Conservation (phyloP, 1,140 invertebrate species). For the Drosophila watanabei region DNA sequence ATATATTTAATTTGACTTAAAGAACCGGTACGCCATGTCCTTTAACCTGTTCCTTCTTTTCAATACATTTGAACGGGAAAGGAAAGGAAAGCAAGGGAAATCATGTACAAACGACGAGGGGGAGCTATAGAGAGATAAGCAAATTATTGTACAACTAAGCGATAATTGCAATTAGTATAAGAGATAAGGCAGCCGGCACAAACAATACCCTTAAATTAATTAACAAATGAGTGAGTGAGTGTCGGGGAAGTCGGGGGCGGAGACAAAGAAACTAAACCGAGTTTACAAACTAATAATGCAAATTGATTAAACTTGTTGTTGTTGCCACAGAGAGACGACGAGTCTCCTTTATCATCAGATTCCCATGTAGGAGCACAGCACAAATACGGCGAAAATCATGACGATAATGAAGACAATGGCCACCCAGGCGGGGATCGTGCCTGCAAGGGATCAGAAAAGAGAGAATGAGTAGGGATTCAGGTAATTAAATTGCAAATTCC, state of each 20-base stretch:
- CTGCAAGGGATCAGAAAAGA: slow-evolving; percentile 86
- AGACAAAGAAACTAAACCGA: slow-evolving; percentile 55
- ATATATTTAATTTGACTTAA: slow-evolving; percentile 22
- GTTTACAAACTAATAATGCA: slow-evolving; percentile 71
- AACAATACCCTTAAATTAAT: slow-evolving; percentile 76
- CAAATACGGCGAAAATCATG: slow-evolving; percentile 91
- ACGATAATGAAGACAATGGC: slow-evolving; percentile 90
- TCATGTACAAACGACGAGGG: slow-evolving; percentile 44
- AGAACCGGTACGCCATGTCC: slow-evolving; percentile 3
- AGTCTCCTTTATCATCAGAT: slow-evolving; percentile 87
- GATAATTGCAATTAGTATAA: slow-evolving; percentile 34
- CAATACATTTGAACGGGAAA: slow-evolving; percentile 41
- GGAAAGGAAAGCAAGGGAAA: slow-evolving; percentile 4
- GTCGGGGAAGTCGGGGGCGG: not conserved
- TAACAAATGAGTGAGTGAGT: slow-evolving; percentile 34
- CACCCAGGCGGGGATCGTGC: slow-evolving; percentile 91
- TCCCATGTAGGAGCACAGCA: slow-evolving; percentile 92
- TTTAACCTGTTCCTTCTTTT: slow-evolving; percentile 31
- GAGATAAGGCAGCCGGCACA: slow-evolving; percentile 70
- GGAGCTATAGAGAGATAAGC: slow-evolving; percentile 27
- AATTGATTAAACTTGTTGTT: slow-evolving; percentile 52
- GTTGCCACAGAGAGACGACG: not conserved
- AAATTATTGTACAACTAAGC: slow-evolving; percentile 45
- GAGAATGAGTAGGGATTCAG: not conserved
- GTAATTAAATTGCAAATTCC: not conserved